phyloP scores from a whole-genome alignment of 2,888 invertebrate genomes.

The Meteorus cinctellus region DNA sequence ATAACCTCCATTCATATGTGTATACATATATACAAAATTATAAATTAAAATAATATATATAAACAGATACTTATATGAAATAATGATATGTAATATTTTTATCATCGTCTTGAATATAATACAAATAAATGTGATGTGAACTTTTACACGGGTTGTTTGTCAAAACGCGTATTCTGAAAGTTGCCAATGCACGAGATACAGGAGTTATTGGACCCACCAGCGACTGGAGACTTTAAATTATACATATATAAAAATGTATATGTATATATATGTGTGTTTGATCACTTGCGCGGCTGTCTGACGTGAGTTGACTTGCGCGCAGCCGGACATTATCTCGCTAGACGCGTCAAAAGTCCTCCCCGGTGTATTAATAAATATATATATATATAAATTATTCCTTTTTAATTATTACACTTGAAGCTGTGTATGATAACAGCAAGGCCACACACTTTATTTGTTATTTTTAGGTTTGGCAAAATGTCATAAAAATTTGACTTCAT shows the following conservation, averaged over 20 bases:
- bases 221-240: not conserved
- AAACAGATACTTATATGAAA: not conserved
- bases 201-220: not conserved
- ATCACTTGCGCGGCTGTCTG: constrained; percentile 1
- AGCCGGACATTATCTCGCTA: not conserved
- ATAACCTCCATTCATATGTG: not conserved
- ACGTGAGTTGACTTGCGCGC: not conserved
- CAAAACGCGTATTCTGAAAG: not conserved
- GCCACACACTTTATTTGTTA: not conserved
- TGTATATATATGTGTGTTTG: not conserved
- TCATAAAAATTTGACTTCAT: not conserved
- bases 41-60: not conserved
- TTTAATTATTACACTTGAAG: not conserved
- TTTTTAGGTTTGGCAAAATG: not conserved
- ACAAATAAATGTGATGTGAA: not conserved
- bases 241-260: not conserved
- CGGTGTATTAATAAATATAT: not conserved
- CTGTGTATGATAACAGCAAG: not conserved
- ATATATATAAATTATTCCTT: not conserved
- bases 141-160: constrained; percentile 9
- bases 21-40: not conserved
- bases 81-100: not conserved
- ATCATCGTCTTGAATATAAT: not conserved
- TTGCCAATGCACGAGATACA: not conserved
- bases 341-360: constrained; percentile 4